Evolutionary conservation across 1,140 invertebrate species (phyloP), one percentile per base, ranked within the genome.

Genomic region (Drosophila jambulina): DNA sequence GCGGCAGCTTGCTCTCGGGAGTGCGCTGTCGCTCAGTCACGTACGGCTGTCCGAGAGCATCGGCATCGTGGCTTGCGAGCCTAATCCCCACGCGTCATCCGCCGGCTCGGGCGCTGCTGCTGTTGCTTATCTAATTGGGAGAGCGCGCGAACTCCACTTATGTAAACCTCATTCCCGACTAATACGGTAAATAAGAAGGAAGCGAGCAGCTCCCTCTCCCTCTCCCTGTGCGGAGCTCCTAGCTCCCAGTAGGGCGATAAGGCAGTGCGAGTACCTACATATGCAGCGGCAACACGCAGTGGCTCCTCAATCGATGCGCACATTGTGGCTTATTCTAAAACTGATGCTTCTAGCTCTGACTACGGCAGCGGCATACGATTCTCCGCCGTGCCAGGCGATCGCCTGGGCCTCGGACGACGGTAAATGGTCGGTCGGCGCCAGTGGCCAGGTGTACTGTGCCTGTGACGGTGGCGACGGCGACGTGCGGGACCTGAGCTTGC

Each of bases 331-430:
- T n/a, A 4, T 65, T 7, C 42, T 67, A 17, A 34, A 34, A 59
- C 21, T 46, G 17, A 19, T 27, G 29, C 17, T 46, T 9, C 12
- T 65, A n/a, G 19, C n/a, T 32, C 12, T 19, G 40, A 10, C 8
- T 4, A 12, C 53, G 21, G 15, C 32, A 0, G 2, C 32, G 12
- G 19, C 54, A 2, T 12, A 10, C 10, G 54, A 17, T 6, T 17
- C 4, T 1, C 3, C 1, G 17, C 0, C 21, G 3, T 25, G 21
- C 23, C 1, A 9, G 4, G 1, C 1, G 0, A 8, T 7, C 0
- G 34, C 15, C 34, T n/a, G 12, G 34, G 54, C 54, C 15, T 57
- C 54, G 7, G 17, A 23, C 6, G 4, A 13, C 7, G 34, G 34
- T 2, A 42, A 25, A 2, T 57, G 54, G 54, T 19, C 1, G 3